Conservation (phyloP, 2,797 vertebrate genomes). For the Dendrocincla tyrannina region DNA sequence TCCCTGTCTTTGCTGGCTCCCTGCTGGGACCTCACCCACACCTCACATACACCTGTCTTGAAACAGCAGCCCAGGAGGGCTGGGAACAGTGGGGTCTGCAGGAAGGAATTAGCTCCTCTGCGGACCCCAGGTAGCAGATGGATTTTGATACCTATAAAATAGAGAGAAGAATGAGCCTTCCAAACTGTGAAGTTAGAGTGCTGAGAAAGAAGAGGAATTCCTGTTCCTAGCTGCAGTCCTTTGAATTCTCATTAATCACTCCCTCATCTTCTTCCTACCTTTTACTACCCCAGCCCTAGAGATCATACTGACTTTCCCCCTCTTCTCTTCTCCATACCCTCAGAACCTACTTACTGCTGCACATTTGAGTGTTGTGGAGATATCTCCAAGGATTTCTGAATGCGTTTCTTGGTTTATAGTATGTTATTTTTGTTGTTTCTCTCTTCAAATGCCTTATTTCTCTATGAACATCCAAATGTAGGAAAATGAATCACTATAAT, state of each 20-base stretch:
- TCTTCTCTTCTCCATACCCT: not conserved
- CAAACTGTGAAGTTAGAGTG: not conserved
- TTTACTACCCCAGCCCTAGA: not conserved
- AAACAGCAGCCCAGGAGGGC: not conserved
- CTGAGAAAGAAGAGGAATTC: not conserved
- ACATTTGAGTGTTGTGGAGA: not conserved
- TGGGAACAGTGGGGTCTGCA: not conserved
- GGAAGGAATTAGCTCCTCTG: not conserved
- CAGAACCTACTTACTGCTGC: not conserved
- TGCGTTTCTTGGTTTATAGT: not conserved
- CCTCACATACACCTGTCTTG: not conserved
- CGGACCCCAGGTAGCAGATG: not conserved
- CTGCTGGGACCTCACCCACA: not conserved
- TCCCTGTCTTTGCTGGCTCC: not conserved
- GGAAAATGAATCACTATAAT: not conserved
- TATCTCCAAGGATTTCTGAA: not conserved
- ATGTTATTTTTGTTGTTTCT: not conserved
- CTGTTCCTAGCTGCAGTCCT: not conserved
- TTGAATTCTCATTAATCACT: not conserved
- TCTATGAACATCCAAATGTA: not conserved
- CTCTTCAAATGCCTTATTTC: not conserved
- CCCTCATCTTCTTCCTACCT: not conserved
- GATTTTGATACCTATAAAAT: not conserved
- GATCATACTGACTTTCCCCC: not conserved
- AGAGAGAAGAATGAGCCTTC: not conserved